Evolutionary conservation across 2,888 invertebrate species (phyloP).

Genomic region (Dasypogon diadema): DNA sequence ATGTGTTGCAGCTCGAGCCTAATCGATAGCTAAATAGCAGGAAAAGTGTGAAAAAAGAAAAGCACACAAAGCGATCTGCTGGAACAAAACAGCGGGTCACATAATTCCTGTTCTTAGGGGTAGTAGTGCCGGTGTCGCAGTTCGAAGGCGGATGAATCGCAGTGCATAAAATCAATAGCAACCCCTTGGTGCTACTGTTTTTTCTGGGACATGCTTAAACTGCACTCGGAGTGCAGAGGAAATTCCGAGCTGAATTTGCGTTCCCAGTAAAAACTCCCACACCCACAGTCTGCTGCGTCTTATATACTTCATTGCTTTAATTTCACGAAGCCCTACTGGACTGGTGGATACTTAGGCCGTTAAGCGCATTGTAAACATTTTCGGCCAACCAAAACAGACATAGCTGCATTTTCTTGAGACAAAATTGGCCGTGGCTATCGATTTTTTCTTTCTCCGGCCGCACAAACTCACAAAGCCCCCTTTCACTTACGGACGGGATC

Average conservation of each 20-base stretch:
- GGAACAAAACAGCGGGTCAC: conserved; percentile 29
- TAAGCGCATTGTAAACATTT: conserved; percentile 50
- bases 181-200: conserved; percentile 13
- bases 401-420: neutral
- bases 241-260: conserved; percentile 30
- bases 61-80: neutral
- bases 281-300: conserved; percentile 1
- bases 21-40: conserved; percentile 39
- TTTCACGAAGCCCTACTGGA: conserved; percentile 40
- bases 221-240: conserved; percentile 19
- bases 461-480: neutral
- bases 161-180: conserved; percentile 34
- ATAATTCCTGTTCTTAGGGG: conserved; percentile 4
- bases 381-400: conserved; percentile 39
- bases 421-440: conserved; percentile 31
- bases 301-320: conserved; percentile 8
- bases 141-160: conserved; percentile 31
- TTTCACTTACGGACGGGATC: neutral
- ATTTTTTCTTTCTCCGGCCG: conserved; percentile 21
- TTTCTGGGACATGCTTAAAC: conserved; percentile 4
- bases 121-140: conserved; percentile 14
- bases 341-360: conserved; percentile 5
- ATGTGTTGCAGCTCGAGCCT: conserved; percentile 7
- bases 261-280: neutral
- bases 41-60: conserved; percentile 21